These are phyloP conservation scores for Grallaria varia DNA, from an alignment of 2,113 vertebrate genomes.

Conservation along the genomic window DNA sequence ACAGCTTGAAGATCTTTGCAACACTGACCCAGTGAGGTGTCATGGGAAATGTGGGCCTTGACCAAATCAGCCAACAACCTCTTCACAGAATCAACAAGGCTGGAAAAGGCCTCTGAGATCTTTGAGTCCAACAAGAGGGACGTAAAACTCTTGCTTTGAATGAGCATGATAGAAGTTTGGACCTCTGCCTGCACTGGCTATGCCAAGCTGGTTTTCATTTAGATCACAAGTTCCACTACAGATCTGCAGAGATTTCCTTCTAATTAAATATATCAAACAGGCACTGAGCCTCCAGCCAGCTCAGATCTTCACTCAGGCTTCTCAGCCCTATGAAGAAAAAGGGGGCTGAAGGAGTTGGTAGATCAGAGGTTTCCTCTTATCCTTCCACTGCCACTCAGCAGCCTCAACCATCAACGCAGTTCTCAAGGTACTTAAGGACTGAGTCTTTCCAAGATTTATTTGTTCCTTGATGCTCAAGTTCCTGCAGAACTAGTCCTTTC, in stretches of 20 bases:
- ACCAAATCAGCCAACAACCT: background rate
- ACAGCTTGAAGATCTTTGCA: background rate
- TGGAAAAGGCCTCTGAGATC: no score
- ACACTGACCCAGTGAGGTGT: background rate
- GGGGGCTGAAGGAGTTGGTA: background rate
- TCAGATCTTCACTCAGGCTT: background rate
- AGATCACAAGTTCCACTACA: background rate
- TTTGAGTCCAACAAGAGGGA: background rate
- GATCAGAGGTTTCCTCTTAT: background rate
- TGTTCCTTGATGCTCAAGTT: background rate
- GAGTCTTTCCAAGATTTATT: conserved; percentile 10
- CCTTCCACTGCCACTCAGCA: background rate
- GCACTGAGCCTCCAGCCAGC: background rate
- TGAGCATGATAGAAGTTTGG: background rate
- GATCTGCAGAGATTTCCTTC: background rate
- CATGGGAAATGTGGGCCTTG: background rate
- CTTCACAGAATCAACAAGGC: no score
- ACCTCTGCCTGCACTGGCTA: background rate
- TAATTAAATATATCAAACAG: background rate
- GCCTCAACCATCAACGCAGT: background rate
- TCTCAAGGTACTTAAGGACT: background rate
- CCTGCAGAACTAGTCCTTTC: background rate
- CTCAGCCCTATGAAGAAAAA: background rate
- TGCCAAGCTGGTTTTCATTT: background rate
- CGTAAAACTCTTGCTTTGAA: background rate